A percentile compares a stretch with the other conserved stretches of the same genome.
Evolutionary conservation across 1,140 invertebrate genomes (phyloP).

Genomic region (Drosophila subpulchrella): DNA sequence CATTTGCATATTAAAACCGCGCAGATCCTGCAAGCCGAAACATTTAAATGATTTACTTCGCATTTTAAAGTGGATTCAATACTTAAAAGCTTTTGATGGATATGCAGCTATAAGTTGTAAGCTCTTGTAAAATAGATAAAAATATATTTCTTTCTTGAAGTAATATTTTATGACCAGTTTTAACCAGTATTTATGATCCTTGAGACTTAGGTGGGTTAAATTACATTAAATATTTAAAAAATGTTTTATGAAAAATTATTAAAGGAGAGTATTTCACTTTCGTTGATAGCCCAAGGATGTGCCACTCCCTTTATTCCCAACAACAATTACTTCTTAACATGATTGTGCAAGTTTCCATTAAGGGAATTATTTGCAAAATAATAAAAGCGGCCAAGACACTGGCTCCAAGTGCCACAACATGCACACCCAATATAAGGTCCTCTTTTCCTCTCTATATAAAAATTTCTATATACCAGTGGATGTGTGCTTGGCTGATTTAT

Average conservation of each 20-base stretch:
- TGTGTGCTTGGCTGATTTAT: constrained; percentile 72
- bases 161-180: too few relatives aligned
- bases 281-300: not conserved
- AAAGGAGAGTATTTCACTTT: not conserved
- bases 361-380: constrained; percentile 75
- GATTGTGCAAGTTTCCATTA: constrained; percentile 77
- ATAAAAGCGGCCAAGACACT: constrained; percentile 44
- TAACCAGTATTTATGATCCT: too few relatives aligned
- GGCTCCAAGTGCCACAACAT: constrained; percentile 40
- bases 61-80: constrained; percentile 18
- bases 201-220: too few relatives aligned
- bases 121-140: not conserved
- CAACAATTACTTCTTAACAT: constrained; percentile 25
- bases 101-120: not conserved
- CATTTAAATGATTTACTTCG: not conserved
- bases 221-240: too few relatives aligned
- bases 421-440: constrained; percentile 47
- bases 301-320: constrained; percentile 1
- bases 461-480: constrained; percentile 24
- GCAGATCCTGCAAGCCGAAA: constrained; percentile 1
- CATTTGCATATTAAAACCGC: constrained; percentile 34
- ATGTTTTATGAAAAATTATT: too few relatives aligned
- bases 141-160: too few relatives aligned
- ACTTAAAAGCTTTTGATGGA: constrained; percentile 1
- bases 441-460: constrained; percentile 12